phyloP scores from a whole-genome alignment of 2,113 vertebrate species.

The Ictalurus furcatus region DNA sequence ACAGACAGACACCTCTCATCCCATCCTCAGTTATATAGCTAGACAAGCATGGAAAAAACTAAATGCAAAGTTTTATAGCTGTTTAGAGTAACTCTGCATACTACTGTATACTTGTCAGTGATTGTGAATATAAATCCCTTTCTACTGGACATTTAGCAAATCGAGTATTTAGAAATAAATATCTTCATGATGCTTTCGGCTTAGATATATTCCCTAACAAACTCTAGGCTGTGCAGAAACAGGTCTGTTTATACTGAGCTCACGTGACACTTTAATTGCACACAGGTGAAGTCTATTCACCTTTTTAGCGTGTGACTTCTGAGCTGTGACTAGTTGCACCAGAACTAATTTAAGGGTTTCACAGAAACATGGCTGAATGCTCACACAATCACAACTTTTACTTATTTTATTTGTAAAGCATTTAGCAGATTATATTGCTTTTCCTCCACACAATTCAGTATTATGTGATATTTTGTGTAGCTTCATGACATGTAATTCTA shows the following conservation, averaged over 20 bases:
- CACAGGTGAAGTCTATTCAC: not conserved
- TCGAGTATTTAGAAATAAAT: not conserved
- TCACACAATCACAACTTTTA: not conserved
- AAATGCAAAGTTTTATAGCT: not conserved
- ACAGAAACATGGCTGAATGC: not conserved
- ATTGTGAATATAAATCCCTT: not conserved
- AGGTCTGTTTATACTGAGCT: not conserved
- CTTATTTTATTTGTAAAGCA: not conserved
- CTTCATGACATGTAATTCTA: not conserved
- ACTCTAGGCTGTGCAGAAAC: not conserved
- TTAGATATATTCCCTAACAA: not conserved
- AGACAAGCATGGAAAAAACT: not conserved
- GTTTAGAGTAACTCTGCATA: not conserved
- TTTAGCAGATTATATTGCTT: not conserved
- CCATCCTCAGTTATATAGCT: slow-evolving; percentile 19
- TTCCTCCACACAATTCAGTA: not conserved
- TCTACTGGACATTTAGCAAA: not conserved
- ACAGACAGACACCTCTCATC: slow-evolving; percentile 34
- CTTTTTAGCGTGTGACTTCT: not conserved
- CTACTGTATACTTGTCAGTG: not conserved
- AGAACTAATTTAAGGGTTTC: not conserved
- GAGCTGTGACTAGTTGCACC: not conserved
- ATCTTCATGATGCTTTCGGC: not conserved
- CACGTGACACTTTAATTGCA: not conserved
- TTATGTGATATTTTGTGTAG: not conserved